A percentile compares a stretch with the other conserved stretches of the same genome.
phyloP scores from a whole-genome alignment of 2,888 invertebrate species.

The Habrosyne pyritoides region DNA sequence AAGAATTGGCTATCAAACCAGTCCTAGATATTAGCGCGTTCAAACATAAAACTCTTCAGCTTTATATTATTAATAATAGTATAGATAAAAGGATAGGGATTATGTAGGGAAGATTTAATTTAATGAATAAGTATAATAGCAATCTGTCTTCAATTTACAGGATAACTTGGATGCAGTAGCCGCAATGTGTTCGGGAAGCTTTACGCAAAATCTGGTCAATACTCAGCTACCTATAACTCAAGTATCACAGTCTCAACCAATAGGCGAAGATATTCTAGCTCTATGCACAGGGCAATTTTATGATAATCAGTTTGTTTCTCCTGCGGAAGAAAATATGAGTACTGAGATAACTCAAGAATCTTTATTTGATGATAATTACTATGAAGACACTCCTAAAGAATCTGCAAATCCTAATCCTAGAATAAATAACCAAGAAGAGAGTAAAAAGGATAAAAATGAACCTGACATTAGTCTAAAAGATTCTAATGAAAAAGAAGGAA shows the following conservation, averaged over 20 bases:
- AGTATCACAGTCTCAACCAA: constrained; percentile 55
- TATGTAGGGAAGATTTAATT: too few species aligned
- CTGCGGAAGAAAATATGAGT: constrained; percentile 27
- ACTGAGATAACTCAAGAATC: constrained; percentile 27
- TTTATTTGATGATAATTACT: constrained; percentile 15
- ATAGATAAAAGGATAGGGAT: too few species aligned
- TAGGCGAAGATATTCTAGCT: constrained; percentile 78
- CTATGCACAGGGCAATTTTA: constrained; percentile 85
- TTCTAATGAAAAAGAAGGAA: constrained; percentile 17
- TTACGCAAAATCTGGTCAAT: constrained; percentile 68
- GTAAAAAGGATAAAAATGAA: constrained; percentile 12
- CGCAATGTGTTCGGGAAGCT: constrained; percentile 83
- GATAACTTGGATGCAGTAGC: constrained; percentile 78
- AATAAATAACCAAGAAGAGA: constrained; percentile 12
- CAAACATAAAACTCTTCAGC: too few species aligned
- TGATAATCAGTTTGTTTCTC: constrained; percentile 67
- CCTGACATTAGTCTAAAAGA: constrained; percentile 14
- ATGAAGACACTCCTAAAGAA: constrained; percentile 20
- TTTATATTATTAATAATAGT: too few species aligned
- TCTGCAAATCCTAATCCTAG: constrained; percentile 10
- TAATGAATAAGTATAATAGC: too few species aligned
- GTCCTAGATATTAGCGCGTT: too few species aligned
- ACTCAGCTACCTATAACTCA: constrained; percentile 52
- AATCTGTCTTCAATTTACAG: constrained; percentile 29
- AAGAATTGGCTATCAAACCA: too few species aligned